Evolutionary conservation across 2,113 vertebrate genomes (phyloP), one percentile per base, ranked within the genome.

Genomic region (Pogonocichla stellata): DNA sequence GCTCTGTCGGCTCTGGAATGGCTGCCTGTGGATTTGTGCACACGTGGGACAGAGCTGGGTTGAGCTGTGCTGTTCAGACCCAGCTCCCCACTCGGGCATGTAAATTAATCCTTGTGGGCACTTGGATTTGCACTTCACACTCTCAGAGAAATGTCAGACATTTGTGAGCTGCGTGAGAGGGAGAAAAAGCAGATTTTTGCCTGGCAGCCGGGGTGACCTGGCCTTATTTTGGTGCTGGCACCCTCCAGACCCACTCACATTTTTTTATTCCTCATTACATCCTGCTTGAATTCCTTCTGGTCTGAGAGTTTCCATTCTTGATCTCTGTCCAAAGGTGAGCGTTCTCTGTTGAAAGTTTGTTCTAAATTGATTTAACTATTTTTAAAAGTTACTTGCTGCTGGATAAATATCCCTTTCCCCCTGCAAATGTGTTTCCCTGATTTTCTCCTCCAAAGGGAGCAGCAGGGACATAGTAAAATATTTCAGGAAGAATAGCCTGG

Each of bases 291-390:
- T 96, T 96, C 95, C 88, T 96, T 92, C 86, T 92, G 92, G 93
- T 95, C 93, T 95, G 92, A 96, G 92, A 96, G 82, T 95, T 97
- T 96, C 95, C 92, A 93, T 94, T 97, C 95, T 88, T 95, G 93
- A 86, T 90, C 60, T 42, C 90, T 6, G 40, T 88, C 93, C 95
- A 96, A 70, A 94, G 93, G 93, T 92, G 92, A 93, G 65, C 19
- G 2, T 22, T 95, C 2, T 5, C 86, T n/a, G 82, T 5, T 86
- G 72, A 56, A 81, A 90, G 90, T 94, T 93, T 57, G 75, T 34
- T 86, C 90, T 90, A 88, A 95, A 96, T 88, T 81, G 82, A 93
- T 96, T 94, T 84, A 95, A 88, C 90, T 94, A 80, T 96, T 96
- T 95, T 92, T 84, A 92, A 94, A 95, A 93, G 79, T 95, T 42